A percentile compares a stretch with the other conserved stretches of the same genome.
Evolutionary conservation across 2,797 vertebrate genomes (phyloP).

Genomic region (Spheniscus humboldti): DNA sequence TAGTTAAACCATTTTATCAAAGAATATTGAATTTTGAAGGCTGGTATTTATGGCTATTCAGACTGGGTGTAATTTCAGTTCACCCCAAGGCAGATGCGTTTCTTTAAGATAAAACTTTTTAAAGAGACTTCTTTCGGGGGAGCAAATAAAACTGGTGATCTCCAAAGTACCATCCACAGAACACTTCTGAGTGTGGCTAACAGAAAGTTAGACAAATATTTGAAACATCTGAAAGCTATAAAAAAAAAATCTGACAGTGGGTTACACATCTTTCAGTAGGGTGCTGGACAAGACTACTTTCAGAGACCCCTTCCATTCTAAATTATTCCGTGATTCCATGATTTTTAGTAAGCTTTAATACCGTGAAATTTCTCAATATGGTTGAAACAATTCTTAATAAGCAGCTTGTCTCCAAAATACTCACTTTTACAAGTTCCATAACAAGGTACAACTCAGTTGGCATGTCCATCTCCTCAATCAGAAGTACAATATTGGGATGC

Average conservation of each 20-base stretch:
- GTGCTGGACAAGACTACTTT: neutral
- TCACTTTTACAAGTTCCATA: conserved; percentile 97
- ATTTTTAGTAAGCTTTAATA: neutral
- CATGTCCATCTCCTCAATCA: conserved; percentile 97
- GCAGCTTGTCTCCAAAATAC: neutral
- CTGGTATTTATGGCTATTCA: neutral
- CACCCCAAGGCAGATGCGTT: neutral
- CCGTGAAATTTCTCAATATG: neutral
- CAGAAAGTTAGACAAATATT: neutral
- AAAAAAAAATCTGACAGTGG: neutral
- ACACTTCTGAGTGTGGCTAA: neutral
- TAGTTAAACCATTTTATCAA: neutral
- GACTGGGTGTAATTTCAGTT: neutral
- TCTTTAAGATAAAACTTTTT: neutral
- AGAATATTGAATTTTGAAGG: neutral
- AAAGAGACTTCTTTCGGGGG: neutral
- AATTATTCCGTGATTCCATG: neutral
- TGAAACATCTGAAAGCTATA: neutral
- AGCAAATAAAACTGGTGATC: neutral
- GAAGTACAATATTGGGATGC: conserved; percentile 95
- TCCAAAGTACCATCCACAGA: neutral
- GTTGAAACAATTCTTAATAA: neutral
- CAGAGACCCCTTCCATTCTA: neutral
- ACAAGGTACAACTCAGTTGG: conserved; percentile 90
- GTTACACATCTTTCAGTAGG: neutral